These are phyloP conservation scores for Garrulus glandarius DNA, from an alignment of 2,797 vertebrate genomes.

Conservation along the genomic window DNA sequence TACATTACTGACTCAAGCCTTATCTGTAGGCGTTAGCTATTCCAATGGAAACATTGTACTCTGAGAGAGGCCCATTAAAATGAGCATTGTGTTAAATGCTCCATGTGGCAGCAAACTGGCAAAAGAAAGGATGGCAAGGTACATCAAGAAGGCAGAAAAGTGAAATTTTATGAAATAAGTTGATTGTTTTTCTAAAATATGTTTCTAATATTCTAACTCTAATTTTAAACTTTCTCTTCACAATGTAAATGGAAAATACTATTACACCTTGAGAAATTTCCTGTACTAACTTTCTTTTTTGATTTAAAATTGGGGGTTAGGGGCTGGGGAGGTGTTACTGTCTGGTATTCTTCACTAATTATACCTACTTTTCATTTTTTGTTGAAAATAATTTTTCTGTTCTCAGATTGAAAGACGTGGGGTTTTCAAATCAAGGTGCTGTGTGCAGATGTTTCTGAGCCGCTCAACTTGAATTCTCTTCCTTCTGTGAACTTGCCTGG, in stretches of 20 bases:
- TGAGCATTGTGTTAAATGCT: not conserved
- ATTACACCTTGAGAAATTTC: not conserved
- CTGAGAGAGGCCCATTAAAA: not conserved
- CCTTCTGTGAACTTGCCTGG: not conserved
- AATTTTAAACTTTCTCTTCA: not conserved
- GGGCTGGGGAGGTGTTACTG: rapidly evolving
- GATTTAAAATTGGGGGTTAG: not conserved
- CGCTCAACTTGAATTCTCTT: not conserved
- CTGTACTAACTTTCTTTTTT: not conserved
- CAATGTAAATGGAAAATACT: not conserved
- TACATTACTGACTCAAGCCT: constrained; percentile 33
- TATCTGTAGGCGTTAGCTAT: constrained; percentile 9
- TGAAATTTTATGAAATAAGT: not conserved
- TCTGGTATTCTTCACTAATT: not conserved
- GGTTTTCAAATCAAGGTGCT: not conserved
- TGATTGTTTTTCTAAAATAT: not conserved
- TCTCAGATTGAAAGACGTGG: rapidly evolving
- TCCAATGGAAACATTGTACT: not conserved
- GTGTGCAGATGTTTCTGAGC: not conserved
- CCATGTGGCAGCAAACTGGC: not conserved
- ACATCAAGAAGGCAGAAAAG: not conserved
- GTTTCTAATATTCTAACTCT: not conserved
- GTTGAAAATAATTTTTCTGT: not conserved
- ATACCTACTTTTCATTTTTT: not conserved
- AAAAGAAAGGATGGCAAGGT: not conserved